Percentiles rank a stretch among this genome's conserved stretches.
Evolutionary conservation across 2,113 vertebrate species (phyloP).

Genomic region (Uropsilus gracilis): DNA sequence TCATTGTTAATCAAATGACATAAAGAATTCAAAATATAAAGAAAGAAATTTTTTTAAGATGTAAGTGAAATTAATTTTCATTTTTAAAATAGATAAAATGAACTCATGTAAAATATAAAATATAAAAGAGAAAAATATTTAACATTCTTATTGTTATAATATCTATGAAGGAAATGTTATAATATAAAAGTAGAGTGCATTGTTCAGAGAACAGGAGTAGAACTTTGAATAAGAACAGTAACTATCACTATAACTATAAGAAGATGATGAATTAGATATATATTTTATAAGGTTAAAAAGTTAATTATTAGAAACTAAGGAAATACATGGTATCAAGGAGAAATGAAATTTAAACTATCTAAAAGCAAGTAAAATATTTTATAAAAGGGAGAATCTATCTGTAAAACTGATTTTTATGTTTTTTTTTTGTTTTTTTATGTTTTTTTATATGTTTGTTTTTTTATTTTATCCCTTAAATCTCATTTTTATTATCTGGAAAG

Average conservation of each 20-base stretch:
- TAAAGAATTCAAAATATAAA: too few species aligned
- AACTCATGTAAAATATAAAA: background rate
- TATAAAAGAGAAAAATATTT: background rate
- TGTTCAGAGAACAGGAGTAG: background rate
- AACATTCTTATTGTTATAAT: background rate
- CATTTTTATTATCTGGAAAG: background rate
- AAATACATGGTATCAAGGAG: background rate
- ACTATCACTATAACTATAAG: background rate
- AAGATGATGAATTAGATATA: background rate
- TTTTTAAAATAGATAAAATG: background rate
- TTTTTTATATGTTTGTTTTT: too few species aligned
- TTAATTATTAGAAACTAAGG: background rate
- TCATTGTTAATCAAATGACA: too few species aligned
- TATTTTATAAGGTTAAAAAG: background rate
- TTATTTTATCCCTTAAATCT: background rate
- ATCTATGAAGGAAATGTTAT: background rate
- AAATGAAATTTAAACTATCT: background rate
- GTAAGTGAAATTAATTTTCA: background rate
- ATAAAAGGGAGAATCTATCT: background rate
- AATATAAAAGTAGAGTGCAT: background rate
- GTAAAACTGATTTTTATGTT: background rate
- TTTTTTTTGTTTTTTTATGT: background rate
- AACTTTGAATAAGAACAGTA: background rate
- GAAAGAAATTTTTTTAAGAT: background rate
- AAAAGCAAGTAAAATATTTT: background rate